Conservation (phyloP, 2,888 invertebrate species). For the Norana najaformis region DNA sequence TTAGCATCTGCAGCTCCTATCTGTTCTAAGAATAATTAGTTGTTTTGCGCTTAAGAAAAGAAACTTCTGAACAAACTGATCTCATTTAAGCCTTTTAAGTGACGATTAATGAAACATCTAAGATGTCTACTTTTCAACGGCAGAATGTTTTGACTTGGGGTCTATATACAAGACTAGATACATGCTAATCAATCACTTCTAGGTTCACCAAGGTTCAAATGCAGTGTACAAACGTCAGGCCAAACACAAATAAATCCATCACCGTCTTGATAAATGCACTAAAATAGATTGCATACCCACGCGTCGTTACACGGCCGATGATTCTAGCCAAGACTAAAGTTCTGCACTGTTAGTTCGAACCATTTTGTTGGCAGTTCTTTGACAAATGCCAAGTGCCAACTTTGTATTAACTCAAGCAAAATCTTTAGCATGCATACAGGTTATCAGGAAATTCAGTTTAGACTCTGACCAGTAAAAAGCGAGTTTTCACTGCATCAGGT, state of each 20-base stretch:
- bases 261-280: background rate
- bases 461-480: background rate
- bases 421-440: background rate
- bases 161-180: background rate
- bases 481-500: background rate
- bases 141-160: background rate
- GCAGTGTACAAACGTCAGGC: background rate
- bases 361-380: background rate
- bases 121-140: background rate
- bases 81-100: background rate
- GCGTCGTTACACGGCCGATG: background rate
- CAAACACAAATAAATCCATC: background rate
- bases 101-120: background rate
- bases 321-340: background rate
- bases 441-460: background rate
- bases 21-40: no score
- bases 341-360: background rate
- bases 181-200: background rate
- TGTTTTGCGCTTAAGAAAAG: background rate
- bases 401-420: background rate
- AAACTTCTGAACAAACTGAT: background rate
- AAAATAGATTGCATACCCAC: background rate
- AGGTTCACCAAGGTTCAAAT: background rate
- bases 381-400: background rate
- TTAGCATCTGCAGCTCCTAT: no score